Evolutionary conservation across 1,140 invertebrate genomes (phyloP), one percentile per base, ranked within the genome.

Genomic region (Chymomyza costata): DNA sequence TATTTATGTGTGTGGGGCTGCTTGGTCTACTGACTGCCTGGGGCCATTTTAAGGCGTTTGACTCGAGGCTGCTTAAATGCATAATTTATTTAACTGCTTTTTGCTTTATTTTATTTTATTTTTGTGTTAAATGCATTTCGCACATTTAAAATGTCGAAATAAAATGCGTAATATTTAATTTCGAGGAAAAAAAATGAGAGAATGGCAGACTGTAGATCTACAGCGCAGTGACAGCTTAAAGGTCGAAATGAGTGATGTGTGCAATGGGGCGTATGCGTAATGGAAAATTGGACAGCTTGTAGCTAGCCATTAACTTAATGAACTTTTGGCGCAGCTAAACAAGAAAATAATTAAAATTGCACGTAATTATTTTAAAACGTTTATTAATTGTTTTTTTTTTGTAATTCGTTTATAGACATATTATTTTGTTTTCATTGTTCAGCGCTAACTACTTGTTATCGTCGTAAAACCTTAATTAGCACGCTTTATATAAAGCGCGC

Each of bases 381-480:
- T 70, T 61, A 64, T 64, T 54, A 0, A 14, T 7, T 50, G 49
- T 44, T 45, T 16, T 64, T 39, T 41, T 32, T 56, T 64, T 19
- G 47, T 25, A 39, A 30, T 49, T 39, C 21, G 15, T 49, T 40
- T 13, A 32, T 18, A 19, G 32, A 35, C 48, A 49, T 52, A 34
- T 35, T 34, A 25, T 47, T 66, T 59, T 39, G 34, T 40, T 43
- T 63, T 50, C 49, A 53, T 64, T 66, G 45, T 59, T 59, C 55
- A 62, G 40, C 55, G 38, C 57, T 55, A 66, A 56, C 67, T 63
- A 69, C 50, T 25, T 31, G 37, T 70, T 56, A 35, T 25, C 21
- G 21, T 16, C 50, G 37, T 71, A 66, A 53, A 66, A 53, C 62
- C 59, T 70, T 60, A 63, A 58, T 39, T 65, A 66, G 61, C 54